Evolutionary conservation across 1,140 invertebrate genomes (phyloP).

Genomic region (Drosophila busckii): DNA sequence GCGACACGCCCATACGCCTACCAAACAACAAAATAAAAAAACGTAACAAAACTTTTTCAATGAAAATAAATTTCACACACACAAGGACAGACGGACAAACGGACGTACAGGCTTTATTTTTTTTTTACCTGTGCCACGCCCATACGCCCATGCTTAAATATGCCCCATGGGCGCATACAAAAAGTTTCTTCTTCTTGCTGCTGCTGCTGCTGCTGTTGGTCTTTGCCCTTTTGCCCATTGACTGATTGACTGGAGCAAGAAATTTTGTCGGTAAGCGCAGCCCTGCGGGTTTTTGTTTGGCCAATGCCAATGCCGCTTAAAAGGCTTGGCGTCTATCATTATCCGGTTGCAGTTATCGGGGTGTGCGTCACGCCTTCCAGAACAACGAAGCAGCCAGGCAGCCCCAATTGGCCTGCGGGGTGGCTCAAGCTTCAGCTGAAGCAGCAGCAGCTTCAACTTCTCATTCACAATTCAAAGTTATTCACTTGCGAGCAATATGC

Average conservation of each 20-base stretch:
- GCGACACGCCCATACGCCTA: neutral
- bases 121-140: conserved; percentile 15
- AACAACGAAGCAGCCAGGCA: conserved; percentile 1
- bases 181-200: conserved; percentile 12
- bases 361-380: conserved; percentile 43
- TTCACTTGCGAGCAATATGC: conserved; percentile 41
- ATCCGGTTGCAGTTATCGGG: conserved; percentile 73
- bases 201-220: neutral
- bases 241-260: conserved; percentile 53
- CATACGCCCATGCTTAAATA: conserved; percentile 19
- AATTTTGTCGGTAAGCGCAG: conserved; percentile 17
- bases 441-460: neutral
- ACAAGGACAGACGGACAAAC: neutral
- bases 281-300: conserved; percentile 42
- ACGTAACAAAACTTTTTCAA: conserved; percentile 58
- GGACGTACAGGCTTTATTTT: neutral
- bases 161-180: conserved; percentile 26
- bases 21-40: neutral
- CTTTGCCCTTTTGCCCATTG: conserved; percentile 35
- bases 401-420: conserved; percentile 29
- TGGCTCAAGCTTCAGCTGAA: neutral
- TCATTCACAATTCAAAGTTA: conserved; percentile 41
- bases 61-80: conserved; percentile 69
- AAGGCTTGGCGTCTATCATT: conserved; percentile 70
- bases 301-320: too few species aligned